Conservation (phyloP, 2,113 vertebrate species). For the Cyanoderma ruficeps region DNA sequence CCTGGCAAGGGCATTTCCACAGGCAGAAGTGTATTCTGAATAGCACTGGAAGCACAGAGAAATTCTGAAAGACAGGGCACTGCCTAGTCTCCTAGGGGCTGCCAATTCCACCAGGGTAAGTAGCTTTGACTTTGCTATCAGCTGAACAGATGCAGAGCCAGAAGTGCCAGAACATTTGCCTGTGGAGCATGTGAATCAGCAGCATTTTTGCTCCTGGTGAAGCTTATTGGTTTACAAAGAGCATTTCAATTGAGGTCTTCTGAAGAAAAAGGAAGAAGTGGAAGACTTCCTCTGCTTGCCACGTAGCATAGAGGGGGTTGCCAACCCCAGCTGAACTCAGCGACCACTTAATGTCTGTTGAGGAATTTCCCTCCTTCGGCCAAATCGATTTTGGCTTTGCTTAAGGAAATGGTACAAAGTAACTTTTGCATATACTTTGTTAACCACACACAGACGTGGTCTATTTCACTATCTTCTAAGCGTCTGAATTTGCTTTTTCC, state of each 20-base stretch:
- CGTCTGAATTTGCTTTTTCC: neutral
- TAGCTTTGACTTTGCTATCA: neutral
- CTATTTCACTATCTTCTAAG: neutral
- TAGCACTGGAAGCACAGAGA: neutral
- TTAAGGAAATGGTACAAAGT: neutral
- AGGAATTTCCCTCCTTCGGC: neutral
- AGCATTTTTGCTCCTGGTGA: neutral
- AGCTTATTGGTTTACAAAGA: neutral
- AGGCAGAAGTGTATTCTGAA: neutral
- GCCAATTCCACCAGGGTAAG: neutral
- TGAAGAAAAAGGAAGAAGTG: neutral
- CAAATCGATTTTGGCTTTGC: neutral
- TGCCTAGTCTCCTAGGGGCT: neutral
- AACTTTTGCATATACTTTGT: neutral
- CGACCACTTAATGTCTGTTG: neutral
- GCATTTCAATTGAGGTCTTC: neutral
- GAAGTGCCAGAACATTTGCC: neutral
- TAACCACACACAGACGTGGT: neutral
- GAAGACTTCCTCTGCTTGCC: conserved; percentile 12
- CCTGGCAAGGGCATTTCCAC: neutral
- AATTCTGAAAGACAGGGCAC: neutral
- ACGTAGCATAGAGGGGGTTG: neutral
- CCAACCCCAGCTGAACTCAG: neutral
- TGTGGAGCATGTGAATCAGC: neutral
- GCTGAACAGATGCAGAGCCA: neutral